Evolutionary conservation across 1,140 invertebrate genomes (phyloP), one percentile per base, ranked within the genome.

Genomic region (Eurosta solidaginis): DNA sequence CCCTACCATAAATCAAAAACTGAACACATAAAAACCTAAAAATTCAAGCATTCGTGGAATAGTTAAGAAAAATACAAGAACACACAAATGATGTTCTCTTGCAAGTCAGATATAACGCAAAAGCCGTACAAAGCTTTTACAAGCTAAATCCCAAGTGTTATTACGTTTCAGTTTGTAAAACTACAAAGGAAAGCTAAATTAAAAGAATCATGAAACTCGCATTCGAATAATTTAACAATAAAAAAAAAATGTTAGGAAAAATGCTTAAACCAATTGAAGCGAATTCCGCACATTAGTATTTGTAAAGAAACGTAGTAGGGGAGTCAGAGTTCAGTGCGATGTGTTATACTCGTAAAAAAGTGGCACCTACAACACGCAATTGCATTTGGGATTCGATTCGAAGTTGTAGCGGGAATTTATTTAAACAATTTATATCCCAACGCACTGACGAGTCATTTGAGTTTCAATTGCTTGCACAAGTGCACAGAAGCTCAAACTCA

Each of bases 351-450:
- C n/a, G n/a, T n/a, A n/a, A 40, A 36, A 68, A 68, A 68, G 29
- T 20, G 33, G 59, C 33, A 36, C 40, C 59, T 68, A 10, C 59
- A 42, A 33, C 59, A 68, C 29, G 59, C 59, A 68, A 42, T 68
- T 68, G 33, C 59, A 36, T 68, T 68, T 68, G 59, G 59, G 59
- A 40, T n/a, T 20, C 33, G 33, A 20, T 68, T 40, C 33, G 36
- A 29, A 68, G 59, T 33, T 68, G 33, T 20, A 40, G 59, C 59
- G 59, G 59, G 59, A 40, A 68, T 68, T 68, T 68, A 33, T 33
- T 68, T 68, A 40, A 68, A 40, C 59, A 68, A 68, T 68, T 68
- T 68, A 68, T 68, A 22, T 68, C 17, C 59, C 59, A 68, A 42
- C 7, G 33, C 33, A 20, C 59, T 29, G 20, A n/a, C 59, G n/a